phyloP scores from a whole-genome alignment of 2,797 vertebrate species.

The Aldrovandia affinis region DNA sequence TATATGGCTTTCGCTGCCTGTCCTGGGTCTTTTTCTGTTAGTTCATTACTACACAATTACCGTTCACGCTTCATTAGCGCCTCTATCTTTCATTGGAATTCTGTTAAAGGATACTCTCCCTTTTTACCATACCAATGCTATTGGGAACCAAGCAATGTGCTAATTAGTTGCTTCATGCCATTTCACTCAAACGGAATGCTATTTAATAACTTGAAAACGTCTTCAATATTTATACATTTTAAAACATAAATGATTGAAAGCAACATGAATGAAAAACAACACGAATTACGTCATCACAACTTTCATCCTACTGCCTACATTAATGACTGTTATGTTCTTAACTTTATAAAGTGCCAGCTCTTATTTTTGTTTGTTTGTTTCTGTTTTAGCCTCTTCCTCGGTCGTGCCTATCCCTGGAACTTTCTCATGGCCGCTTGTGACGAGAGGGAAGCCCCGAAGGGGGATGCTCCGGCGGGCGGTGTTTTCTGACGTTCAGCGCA shows the following conservation, averaged over 20 bases:
- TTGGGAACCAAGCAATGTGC: conserved; percentile 88
- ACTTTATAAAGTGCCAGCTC: neutral
- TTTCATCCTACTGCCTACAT: conserved; percentile 19
- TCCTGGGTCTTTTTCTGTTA: conserved; percentile 97
- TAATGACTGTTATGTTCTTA: neutral
- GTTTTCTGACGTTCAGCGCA: conserved; percentile 96
- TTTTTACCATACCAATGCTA: conserved; percentile 92
- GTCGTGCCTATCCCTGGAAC: conserved; percentile 92
- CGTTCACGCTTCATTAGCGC: conserved; percentile 99
- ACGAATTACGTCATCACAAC: neutral
- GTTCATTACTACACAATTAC: conserved; percentile 99
- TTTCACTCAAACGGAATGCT: conserved; percentile 80
- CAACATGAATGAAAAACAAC: neutral
- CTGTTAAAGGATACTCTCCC: conserved; percentile 81
- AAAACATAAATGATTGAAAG: conserved; percentile 41
- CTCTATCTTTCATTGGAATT: conserved; percentile 87
- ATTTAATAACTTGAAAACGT: conserved; percentile 53
- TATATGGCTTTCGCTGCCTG: conserved; percentile 98
- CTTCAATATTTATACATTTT: conserved; percentile 50
- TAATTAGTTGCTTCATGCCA: conserved; percentile 95
- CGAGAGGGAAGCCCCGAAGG: conserved; percentile 89
- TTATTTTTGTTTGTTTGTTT: conserved; percentile 4
- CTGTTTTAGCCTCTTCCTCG: conserved; percentile 73
- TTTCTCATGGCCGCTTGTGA: conserved; percentile 91
- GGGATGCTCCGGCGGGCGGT: conserved; percentile 95